Percentiles rank a stretch among this genome's conserved stretches.
phyloP scores from a whole-genome alignment of 2,113 vertebrate genomes.

The Pangasianodon hypophthalmus region DNA sequence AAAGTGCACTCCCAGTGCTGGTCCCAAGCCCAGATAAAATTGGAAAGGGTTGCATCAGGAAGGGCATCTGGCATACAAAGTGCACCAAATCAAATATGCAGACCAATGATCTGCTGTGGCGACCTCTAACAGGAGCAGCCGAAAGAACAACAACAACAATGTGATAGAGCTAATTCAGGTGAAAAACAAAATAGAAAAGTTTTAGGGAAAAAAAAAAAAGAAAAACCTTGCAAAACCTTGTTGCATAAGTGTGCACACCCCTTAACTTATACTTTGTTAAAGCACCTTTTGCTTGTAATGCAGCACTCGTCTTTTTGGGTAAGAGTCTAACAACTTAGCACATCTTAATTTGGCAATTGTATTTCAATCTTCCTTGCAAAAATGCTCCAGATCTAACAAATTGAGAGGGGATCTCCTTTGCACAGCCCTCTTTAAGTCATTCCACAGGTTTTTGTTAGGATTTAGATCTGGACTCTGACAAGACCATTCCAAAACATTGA shows the following conservation, averaged over 20 bases:
- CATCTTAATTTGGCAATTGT: neutral
- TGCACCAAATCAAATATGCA: too few species aligned
- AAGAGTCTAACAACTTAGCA: neutral
- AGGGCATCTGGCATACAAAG: too few species aligned
- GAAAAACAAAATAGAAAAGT: too few species aligned
- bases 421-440: neutral
- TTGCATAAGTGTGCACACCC: neutral
- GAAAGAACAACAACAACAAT: too few species aligned
- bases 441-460: neutral
- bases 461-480: neutral
- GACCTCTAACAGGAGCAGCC: too few species aligned
- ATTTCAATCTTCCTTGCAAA: neutral
- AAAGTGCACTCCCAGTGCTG: too few species aligned
- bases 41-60: too few species aligned
- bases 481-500: neutral
- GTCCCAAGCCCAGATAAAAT: too few species aligned
- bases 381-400: neutral
- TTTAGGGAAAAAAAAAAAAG: too few species aligned
- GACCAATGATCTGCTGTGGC: too few species aligned
- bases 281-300: neutral
- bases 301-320: neutral
- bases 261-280: neutral
- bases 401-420: neutral
- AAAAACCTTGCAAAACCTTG: neutral
- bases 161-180: too few species aligned